Percentiles rank a stretch among this genome's conserved stretches.
phyloP scores from a whole-genome alignment of 1,140 invertebrate species.

The Xylocopa sonorina region DNA sequence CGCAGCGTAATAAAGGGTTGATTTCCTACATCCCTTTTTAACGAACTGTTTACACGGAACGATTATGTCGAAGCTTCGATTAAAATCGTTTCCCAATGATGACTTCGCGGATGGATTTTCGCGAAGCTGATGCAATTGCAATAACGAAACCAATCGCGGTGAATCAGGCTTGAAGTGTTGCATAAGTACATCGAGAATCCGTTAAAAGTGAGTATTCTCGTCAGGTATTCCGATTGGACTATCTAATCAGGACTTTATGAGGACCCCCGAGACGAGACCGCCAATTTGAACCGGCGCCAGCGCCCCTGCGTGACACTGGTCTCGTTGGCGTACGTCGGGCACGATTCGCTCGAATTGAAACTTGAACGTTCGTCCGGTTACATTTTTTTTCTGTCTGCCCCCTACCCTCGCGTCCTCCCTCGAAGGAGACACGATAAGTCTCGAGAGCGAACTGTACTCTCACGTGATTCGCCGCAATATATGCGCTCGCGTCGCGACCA shows the following conservation, averaged over 20 bases:
- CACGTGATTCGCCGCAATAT: conserved; percentile 9
- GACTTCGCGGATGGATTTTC: conserved; percentile 20
- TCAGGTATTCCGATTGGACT: conserved; percentile 65
- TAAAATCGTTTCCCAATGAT: neutral
- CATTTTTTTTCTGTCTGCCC: too few relatives aligned
- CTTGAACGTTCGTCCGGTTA: conserved; percentile 1
- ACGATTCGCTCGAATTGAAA: conserved; percentile 11
- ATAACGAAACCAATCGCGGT: conserved; percentile 41
- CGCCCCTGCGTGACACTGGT: neutral
- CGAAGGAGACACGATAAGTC: neutral
- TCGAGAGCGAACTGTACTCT: neutral
- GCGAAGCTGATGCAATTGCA: conserved; percentile 12
- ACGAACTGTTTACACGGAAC: neutral
- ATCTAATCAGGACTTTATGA: conserved; percentile 62
- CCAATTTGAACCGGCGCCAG: conserved; percentile 34
- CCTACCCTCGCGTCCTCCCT: neutral
- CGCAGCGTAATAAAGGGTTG: too few relatives aligned
- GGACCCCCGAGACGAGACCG: conserved; percentile 33
- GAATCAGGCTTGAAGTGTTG: conserved; percentile 11
- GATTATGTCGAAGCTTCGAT: neutral
- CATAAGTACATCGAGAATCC: conserved; percentile 39
- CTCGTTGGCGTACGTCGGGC: conserved; percentile 1
- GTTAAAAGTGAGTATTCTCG: conserved; percentile 63
- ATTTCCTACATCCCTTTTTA: too few relatives aligned
- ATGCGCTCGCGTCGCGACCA: neutral